Conservation (phyloP, 2,797 vertebrate species). For the Lithobates pipiens region DNA sequence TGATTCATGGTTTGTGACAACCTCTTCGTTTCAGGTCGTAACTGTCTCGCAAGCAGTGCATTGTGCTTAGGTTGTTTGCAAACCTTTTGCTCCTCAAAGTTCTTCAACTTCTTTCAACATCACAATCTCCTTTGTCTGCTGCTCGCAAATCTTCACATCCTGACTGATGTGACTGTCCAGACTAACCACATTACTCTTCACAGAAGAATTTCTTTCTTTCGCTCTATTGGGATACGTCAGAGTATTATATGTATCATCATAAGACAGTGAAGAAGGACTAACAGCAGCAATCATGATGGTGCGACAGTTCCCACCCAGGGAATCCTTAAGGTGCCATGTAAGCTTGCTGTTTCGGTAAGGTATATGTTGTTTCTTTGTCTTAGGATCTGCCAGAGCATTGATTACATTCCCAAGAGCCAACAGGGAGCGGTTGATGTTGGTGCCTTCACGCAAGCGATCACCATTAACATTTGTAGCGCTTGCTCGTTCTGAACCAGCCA, state of each 20-base stretch:
- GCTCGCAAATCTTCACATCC: too few relatives aligned
- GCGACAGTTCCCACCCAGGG: slow-evolving; percentile 94
- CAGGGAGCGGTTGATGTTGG: slow-evolving; percentile 95
- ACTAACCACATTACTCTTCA: too few relatives aligned
- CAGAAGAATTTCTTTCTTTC: slow-evolving; percentile 94
- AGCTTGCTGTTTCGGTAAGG: slow-evolving; percentile 98
- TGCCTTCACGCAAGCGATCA: slow-evolving; percentile 89
- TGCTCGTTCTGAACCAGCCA: slow-evolving; percentile 95
- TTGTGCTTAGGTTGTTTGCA: too few relatives aligned
- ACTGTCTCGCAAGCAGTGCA: too few relatives aligned
- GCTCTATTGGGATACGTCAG: slow-evolving; percentile 96
- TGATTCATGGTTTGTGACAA: too few relatives aligned
- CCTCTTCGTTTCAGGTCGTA: too few relatives aligned
- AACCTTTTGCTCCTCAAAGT: too few relatives aligned
- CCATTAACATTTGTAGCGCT: slow-evolving; percentile 86
- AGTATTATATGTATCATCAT: slow-evolving; percentile 95
- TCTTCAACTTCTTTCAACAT: too few relatives aligned
- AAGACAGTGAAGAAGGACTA: slow-evolving; percentile 90
- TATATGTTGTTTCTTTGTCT: slow-evolving; percentile 92
- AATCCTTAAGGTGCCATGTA: slow-evolving; percentile 93
- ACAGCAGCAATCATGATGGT: slow-evolving; percentile 97
- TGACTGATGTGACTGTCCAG: too few relatives aligned
- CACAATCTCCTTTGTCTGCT: too few relatives aligned
- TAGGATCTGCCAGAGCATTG: slow-evolving; percentile 91
- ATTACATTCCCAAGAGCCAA: slow-evolving; percentile 96